A percentile compares a stretch with the other conserved stretches of the same genome.
phyloP scores from a whole-genome alignment of 53 echinoderm and acorn worm genomes.

The Luidia sarsii region DNA sequence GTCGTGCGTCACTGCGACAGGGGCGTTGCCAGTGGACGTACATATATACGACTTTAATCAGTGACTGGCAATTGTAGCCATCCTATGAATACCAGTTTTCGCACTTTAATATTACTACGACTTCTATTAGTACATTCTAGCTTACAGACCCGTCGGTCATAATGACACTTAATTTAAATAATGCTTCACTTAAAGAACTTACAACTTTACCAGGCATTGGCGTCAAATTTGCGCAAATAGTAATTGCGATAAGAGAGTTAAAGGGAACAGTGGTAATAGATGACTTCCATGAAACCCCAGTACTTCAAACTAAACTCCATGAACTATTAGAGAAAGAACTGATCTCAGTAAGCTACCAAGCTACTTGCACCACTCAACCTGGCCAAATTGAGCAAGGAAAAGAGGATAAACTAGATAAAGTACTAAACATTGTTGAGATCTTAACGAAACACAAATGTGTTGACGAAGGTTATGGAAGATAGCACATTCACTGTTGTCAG shows the following conservation, averaged over 20 bases:
- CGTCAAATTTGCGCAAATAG: conserved; percentile 1
- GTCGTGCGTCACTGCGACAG: conserved; percentile 19
- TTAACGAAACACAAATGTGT: not conserved
- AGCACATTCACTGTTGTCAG: not conserved
- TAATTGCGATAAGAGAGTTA: not conserved
- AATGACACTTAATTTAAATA: conserved; percentile 4
- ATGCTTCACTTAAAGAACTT: conserved; percentile 8
- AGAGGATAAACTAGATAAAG: conserved; percentile 4
- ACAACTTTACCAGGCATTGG: too few relatives aligned
- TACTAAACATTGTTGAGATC: not conserved
- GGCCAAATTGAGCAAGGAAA: not conserved
- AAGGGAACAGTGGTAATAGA: not conserved
- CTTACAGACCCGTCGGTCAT: not conserved
- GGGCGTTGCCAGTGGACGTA: conserved; percentile 18
- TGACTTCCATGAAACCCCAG: conserved; percentile 23
- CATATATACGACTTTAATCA: not conserved
- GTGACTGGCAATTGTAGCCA: not conserved
- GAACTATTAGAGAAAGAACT: not conserved
- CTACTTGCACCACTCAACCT: not conserved
- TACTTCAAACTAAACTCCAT: conserved; percentile 12
- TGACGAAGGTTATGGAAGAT: conserved; percentile 15
- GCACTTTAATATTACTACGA: not conserved
- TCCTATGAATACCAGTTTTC: not conserved
- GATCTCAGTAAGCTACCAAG: not conserved
- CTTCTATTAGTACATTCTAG: not conserved